Conservation (phyloP, 2,888 invertebrate species). For the Luperina testacea region DNA sequence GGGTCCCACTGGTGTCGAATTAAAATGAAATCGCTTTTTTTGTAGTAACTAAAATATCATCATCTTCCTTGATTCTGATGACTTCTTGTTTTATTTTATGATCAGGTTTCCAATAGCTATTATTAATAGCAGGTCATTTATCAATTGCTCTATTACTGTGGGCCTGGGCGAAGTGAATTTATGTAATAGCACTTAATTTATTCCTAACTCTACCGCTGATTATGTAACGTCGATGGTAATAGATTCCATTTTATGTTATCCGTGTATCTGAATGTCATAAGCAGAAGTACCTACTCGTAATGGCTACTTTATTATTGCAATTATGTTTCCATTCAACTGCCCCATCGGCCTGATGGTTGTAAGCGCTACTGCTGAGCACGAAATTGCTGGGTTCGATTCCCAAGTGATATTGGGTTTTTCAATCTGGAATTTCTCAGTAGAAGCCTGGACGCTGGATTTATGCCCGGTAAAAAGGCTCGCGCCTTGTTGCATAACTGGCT, state of each 20-base stretch:
- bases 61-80: not conserved
- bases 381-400: not conserved
- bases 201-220: not conserved
- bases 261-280: slow-evolving; percentile 21
- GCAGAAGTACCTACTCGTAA: slow-evolving; percentile 18
- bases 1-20: no score
- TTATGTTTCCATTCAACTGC: not conserved
- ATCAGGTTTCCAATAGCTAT: not conserved
- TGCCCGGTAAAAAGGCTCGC: not conserved
- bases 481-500: not conserved
- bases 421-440: not conserved
- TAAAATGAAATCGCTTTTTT: not conserved
- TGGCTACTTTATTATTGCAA: not conserved
- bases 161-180: slow-evolving; percentile 16
- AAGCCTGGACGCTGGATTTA: not conserved
- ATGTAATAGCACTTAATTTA: slow-evolving; percentile 36
- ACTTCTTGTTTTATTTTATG: slow-evolving; percentile 12
- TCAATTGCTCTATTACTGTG: slow-evolving; percentile 7
- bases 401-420: not conserved
- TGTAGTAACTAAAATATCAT: not conserved
- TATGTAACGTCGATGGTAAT: slow-evolving; percentile 30
- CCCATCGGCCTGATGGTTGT: not conserved
- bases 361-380: no score
- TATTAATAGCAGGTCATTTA: slow-evolving; percentile 3
- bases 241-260: slow-evolving; percentile 44